Conservation (phyloP, 2,888 invertebrate species). For the Ametastegia equiseti region DNA sequence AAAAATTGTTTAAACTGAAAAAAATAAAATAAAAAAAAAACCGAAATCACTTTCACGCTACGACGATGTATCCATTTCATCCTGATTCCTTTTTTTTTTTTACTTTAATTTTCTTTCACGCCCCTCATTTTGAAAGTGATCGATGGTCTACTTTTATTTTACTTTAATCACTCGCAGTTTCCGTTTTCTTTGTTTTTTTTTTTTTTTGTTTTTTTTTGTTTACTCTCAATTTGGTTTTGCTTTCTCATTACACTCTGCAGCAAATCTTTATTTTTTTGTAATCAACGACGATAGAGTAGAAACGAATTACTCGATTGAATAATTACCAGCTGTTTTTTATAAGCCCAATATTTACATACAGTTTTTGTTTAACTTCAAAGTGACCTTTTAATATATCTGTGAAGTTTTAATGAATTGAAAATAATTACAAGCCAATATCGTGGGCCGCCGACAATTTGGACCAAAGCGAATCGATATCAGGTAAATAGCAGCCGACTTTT, state of each 20-base stretch:
- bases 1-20: too few relatives aligned
- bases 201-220: not conserved
- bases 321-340: not conserved
- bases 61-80: not conserved
- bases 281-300: not conserved
- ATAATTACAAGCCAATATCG: not conserved
- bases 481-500: not conserved
- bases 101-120: not conserved
- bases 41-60: not conserved
- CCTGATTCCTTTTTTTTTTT: not conserved
- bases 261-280: too few relatives aligned
- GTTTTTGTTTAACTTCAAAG: too few relatives aligned
- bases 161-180: not conserved
- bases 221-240: too few relatives aligned
- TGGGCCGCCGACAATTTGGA: too few relatives aligned
- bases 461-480: not conserved
- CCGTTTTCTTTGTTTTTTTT: not conserved
- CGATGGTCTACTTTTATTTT: not conserved
- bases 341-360: not conserved
- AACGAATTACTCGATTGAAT: not conserved
- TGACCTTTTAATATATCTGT: not conserved
- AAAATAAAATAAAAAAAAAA: not conserved
- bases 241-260: too few relatives aligned
- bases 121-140: not conserved
- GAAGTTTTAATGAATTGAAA: not conserved